Evolutionary conservation across 1,140 invertebrate genomes (phyloP), one percentile per base, ranked within the genome.

Genomic region (Panulirus ornatus): DNA sequence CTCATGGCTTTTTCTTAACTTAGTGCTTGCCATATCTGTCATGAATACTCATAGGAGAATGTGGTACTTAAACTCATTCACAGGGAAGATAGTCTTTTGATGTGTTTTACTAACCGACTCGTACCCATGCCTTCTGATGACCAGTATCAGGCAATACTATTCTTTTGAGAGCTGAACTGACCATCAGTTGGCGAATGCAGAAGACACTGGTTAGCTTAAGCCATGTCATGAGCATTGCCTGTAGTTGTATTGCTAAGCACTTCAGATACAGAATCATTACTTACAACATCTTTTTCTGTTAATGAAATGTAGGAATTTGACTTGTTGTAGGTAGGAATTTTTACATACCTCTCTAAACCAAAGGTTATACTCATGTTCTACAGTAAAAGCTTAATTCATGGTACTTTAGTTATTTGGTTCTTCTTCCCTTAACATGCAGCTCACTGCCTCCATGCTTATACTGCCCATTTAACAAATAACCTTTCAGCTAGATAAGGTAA

Each of bases 21-120:
- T 66, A 66, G 58, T 66, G 58, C 58, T 66, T 66, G 58, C 58
- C 58, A 66, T 34, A 30, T 6, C 30, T 58, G n/a, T 66, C 30
- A 30, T 66, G 30, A 22, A 66, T 66, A 27, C 30, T 66, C 58
- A 9, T 66, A 66, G 58, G 58, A 30, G 58, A 66, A 27, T 27
- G 22, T 66, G 58, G 58, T 66, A 27, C 58, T 66, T n/a, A n/a
- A n/a, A n/a, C n/a, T n/a, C n/a, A 5, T 66, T 30, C 6, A 8
- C 30, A 27, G 30, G 58, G 27, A 66, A 0, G 16, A 27, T 34
- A 0, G 8, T 66, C 22, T 66, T 66, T 66, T 66, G 54, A 19
- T 0, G 19, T 5, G 1, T 63, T 6, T 27, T 63, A 27, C n/a
- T 63, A 27, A 27, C n/a, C 30, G 58, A 63, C 58, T 27, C 30